These are phyloP conservation scores for Australoheros scitulus DNA, from an alignment of 2,113 vertebrate species.

Conservation along the genomic window DNA sequence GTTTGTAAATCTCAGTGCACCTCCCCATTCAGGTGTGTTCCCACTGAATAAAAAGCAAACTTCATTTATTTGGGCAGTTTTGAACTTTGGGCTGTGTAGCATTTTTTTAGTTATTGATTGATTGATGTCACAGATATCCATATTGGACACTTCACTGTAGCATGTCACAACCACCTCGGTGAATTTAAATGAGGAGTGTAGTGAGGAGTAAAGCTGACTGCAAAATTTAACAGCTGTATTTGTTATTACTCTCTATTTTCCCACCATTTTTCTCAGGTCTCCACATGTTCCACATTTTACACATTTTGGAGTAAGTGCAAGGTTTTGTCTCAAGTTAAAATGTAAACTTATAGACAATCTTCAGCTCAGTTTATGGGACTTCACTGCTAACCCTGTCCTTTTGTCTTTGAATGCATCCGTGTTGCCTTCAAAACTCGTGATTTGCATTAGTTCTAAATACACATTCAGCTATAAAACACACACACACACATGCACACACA, in stretches of 20 bases:
- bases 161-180: not conserved
- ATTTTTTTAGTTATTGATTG: not conserved
- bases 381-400: not conserved
- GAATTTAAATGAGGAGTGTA: not conserved
- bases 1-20: not conserved
- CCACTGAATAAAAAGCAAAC: not conserved
- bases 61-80: not conserved
- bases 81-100: not conserved
- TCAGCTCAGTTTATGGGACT: not conserved
- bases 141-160: not conserved
- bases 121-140: not conserved
- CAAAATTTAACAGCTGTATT: not conserved
- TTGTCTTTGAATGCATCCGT: not conserved
- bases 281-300: not conserved
- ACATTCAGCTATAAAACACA: not conserved
- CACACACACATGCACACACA: too few species aligned
- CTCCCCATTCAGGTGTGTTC: not conserved
- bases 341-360: not conserved
- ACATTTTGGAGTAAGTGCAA: not conserved
- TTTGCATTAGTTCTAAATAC: not conserved
- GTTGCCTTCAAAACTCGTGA: not conserved
- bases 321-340: not conserved
- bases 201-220: not conserved
- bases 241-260: not conserved
- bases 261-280: rapidly evolving